A percentile compares a stretch with the other conserved stretches of the same genome.
Evolutionary conservation across 2,113 vertebrate species (phyloP).

Genomic region (Charina bottae): DNA sequence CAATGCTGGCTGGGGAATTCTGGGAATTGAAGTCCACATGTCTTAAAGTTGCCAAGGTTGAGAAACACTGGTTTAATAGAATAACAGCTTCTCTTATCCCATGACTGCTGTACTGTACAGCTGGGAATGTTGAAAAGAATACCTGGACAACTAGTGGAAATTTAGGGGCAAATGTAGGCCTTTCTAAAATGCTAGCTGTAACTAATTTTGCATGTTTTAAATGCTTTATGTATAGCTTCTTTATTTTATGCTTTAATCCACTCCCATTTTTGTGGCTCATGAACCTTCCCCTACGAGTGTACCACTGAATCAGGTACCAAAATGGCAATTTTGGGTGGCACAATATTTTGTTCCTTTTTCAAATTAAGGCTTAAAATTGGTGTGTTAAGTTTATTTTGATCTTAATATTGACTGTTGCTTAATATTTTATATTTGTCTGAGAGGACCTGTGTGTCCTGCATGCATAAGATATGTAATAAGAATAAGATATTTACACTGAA

Average conservation of each 20-base stretch:
- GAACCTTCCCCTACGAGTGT: neutral
- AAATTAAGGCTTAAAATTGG: neutral
- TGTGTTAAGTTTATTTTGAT: neutral
- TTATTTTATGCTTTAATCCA: neutral
- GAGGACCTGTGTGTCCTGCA: neutral
- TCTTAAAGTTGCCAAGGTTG: too few species aligned
- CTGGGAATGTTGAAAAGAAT: neutral
- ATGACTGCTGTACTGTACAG: neutral
- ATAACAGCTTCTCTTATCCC: neutral
- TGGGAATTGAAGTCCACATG: too few species aligned
- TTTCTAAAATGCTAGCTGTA: neutral
- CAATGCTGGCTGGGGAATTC: too few species aligned
- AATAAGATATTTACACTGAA: neutral
- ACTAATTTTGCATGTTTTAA: neutral
- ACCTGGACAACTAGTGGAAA: neutral
- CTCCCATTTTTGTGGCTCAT: neutral
- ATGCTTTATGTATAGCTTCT: neutral
- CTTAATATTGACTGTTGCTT: neutral
- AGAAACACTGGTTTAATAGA: too few species aligned
- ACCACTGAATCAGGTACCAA: neutral
- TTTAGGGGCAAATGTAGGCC: neutral
- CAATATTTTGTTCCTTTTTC: neutral
- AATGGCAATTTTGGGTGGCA: neutral
- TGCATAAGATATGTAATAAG: neutral
- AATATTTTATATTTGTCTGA: neutral